These are phyloP conservation scores for Anagrus nilaparvatae DNA, from an alignment of 1,140 invertebrate genomes.

Conservation along the genomic window DNA sequence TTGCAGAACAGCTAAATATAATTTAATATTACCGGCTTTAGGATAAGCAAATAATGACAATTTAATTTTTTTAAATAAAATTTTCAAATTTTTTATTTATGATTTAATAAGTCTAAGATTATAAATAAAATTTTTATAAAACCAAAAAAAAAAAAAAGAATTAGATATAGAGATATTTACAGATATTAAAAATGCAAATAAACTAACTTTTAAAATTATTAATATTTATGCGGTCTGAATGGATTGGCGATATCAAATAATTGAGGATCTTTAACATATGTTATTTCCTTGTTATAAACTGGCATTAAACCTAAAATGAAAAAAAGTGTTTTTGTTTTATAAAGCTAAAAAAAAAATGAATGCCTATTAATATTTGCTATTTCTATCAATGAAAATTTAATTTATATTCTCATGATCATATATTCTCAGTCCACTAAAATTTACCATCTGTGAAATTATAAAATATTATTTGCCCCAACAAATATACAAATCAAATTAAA, in stretches of 20 bases:
- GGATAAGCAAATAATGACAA: conserved; percentile 5
- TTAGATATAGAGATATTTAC: conserved; percentile 5
- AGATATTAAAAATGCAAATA: conserved; percentile 3
- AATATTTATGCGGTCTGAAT: conserved; percentile 65
- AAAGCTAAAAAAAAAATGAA: too few species aligned
- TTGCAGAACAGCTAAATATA: too few species aligned
- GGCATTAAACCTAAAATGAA: conserved; percentile 50
- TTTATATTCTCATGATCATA: conserved; percentile 6
- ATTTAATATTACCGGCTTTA: neutral
- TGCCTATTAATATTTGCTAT: conserved; percentile 1
- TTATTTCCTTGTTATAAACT: conserved; percentile 59
- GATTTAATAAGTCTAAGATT: neutral
- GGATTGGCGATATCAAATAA: conserved; percentile 75
- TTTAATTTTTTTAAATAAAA: conserved; percentile 1
- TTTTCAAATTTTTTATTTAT: conserved; percentile 4
- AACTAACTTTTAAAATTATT: conserved; percentile 20
- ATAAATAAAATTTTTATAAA: too few species aligned
- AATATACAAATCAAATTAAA: neutral
- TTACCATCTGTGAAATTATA: too few species aligned
- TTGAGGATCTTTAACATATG: conserved; percentile 71
- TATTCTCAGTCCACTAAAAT: too few species aligned
- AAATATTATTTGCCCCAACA: too few species aligned
- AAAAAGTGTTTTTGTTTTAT: conserved; percentile 1
- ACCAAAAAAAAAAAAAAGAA: too few species aligned
- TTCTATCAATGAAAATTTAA: conserved; percentile 9